Evolutionary conservation across 2,113 vertebrate genomes (phyloP).

Genomic region (Atherinomorus stipes): DNA sequence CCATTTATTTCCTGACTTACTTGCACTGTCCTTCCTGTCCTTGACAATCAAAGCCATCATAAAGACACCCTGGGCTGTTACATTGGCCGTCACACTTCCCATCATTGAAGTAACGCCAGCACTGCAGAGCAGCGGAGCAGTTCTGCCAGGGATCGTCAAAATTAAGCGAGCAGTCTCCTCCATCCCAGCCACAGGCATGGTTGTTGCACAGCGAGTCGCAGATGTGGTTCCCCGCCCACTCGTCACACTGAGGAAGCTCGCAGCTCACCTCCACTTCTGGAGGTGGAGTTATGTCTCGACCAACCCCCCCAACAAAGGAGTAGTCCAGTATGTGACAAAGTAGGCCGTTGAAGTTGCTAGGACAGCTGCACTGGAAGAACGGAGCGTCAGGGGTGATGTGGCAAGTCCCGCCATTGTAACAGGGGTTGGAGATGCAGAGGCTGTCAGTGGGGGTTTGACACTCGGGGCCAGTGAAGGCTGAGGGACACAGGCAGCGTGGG

Average conservation of each 20-base stretch:
- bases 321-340: constrained; percentile 97
- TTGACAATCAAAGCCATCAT: constrained; percentile 98
- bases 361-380: constrained; percentile 93
- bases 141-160: constrained; percentile 98
- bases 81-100: constrained; percentile 94
- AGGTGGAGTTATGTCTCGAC: constrained; percentile 91
- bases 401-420: constrained; percentile 96
- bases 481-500: constrained; percentile 89
- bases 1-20: constrained; percentile 82
- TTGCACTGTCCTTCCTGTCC: constrained; percentile 93
- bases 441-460: constrained; percentile 90
- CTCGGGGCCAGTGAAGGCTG: constrained; percentile 88
- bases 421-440: constrained; percentile 89
- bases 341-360: constrained; percentile 93
- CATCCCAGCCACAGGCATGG: constrained; percentile 96
- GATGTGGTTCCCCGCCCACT: constrained; percentile 89
- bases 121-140: constrained; percentile 93
- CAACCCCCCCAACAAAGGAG: constrained; percentile 87
- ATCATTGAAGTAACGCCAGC: constrained; percentile 97
- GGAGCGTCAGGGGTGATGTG: constrained; percentile 87
- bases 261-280: constrained; percentile 88
- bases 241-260: constrained; percentile 85
- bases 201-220: constrained; percentile 93
- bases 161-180: constrained; percentile 96
- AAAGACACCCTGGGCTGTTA: constrained; percentile 92